Evolutionary conservation across 1,140 invertebrate species (phyloP), one percentile per base, ranked within the genome.

Genomic region (Sogatella furcifera): DNA sequence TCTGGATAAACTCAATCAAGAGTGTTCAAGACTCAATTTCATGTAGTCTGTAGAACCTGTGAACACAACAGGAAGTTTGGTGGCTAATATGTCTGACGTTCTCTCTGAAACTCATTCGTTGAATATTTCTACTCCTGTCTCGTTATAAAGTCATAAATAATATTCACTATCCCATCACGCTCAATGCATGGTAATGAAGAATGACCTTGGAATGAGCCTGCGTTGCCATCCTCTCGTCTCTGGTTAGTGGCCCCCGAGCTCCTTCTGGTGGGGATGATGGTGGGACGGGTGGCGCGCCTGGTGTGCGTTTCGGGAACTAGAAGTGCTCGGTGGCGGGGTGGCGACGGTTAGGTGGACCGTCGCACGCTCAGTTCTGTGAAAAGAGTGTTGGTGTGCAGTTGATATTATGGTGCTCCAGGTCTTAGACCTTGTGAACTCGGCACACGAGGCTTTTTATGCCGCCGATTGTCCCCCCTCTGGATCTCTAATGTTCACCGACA

Each of bases 371-470:
- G 49, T 59, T 52, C 17, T 57, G 62, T 60, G 54, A 19, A 49
- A 53, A 44, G 15, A 24, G 42, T 19, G 38, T 28, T 28, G 38
- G 19, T n/a, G 52, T 53, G 41, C 5, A 38, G 41, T 34, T 41
- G 17, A 17, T 24, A 56, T 59, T 19, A 70, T 70, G 69, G 67
- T 70, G 59, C 57, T 70, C 34, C 69, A 69, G 62, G 67, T 65
- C 13, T 57, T 69, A 57, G 68, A 70, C 44, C 55, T 68, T 38
- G 66, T 68, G 28, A 68, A 63, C 49, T 64, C 69, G 19, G 66
- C 67, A 43, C 68, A 68, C 43, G 69, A 70, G 59, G 66, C 68
- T 15, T 70, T 70, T 59, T 69, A 69, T 54, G 60, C 62, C 13
- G 67, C 67, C 22, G 64, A 66, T 55, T 65, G 62, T 17, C 63